Evolutionary conservation across 2,113 vertebrate genomes (phyloP).

Genomic region (Leptobrachium leishanense): DNA sequence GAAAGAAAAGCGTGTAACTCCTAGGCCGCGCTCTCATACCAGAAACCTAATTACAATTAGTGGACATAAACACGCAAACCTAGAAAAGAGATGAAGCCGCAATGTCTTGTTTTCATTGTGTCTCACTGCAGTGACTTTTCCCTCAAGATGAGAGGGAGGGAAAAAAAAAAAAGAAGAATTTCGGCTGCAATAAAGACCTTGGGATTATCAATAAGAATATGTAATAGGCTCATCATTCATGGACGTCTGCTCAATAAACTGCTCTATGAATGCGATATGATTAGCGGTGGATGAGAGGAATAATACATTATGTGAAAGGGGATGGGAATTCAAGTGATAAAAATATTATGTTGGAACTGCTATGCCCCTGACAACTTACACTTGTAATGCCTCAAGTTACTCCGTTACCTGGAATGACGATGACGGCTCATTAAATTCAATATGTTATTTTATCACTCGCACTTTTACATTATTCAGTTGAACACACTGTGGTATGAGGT

Average conservation of each 20-base stretch:
- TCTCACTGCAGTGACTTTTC: neutral
- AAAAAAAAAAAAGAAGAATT: neutral
- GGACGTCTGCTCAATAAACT: neutral
- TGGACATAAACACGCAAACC: neutral
- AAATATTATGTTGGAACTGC: neutral
- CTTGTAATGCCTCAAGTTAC: neutral
- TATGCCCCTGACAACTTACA: neutral
- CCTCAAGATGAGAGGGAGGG: neutral
- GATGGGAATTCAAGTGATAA: neutral
- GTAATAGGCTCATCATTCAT: neutral
- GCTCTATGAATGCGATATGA: neutral
- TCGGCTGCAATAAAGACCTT: constrained; percentile 2
- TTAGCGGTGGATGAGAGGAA: neutral
- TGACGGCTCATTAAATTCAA: neutral
- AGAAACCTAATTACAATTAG: neutral
- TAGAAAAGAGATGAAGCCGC: neutral
- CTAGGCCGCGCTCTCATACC: neutral
- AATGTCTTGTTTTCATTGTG: neutral
- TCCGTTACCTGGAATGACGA: neutral
- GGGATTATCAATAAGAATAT: constrained; percentile 4
- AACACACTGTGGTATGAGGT: neutral
- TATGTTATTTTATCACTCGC: neutral
- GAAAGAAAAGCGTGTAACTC: neutral
- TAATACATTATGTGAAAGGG: neutral
- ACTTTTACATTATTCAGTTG: neutral